phyloP scores from a whole-genome alignment of 2,797 vertebrate species.

The Takifugu ocellatus region DNA sequence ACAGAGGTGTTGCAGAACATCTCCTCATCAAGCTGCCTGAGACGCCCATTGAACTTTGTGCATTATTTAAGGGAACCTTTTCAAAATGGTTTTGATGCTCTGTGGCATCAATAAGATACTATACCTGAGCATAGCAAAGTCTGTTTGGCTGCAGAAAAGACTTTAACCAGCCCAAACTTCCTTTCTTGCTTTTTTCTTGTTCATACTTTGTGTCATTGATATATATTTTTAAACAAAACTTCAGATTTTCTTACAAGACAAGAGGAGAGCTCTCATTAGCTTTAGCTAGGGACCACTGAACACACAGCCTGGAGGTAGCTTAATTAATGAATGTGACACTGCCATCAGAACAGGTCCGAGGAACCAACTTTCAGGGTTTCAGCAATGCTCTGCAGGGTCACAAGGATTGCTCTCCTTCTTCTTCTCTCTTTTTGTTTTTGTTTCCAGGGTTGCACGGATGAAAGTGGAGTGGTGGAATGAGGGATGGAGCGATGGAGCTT shows the following conservation, averaged over 20 bases:
- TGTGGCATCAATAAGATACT: background rate
- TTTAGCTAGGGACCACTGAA: background rate
- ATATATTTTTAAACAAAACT: background rate
- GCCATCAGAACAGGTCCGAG: background rate
- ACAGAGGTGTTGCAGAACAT: slow-evolving; percentile 22
- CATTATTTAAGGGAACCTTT: background rate
- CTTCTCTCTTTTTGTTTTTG: no score
- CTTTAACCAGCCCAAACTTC: background rate
- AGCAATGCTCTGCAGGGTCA: no score
- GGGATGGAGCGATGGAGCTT: no score
- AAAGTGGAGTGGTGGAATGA: no score
- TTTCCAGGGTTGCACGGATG: no score
- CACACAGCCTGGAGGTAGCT: background rate
- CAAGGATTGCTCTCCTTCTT: no score
- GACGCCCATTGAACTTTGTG: background rate
- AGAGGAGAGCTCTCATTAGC: background rate
- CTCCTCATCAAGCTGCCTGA: background rate
- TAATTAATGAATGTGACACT: background rate
- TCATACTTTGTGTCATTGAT: background rate
- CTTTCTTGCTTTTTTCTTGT: background rate
- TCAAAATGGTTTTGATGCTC: background rate
- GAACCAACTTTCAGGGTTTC: background rate
- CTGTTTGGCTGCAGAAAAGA: background rate
- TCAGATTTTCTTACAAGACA: background rate
- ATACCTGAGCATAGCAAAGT: background rate